Conservation (phyloP, 2,113 vertebrate species). For the Grantiella picta region DNA sequence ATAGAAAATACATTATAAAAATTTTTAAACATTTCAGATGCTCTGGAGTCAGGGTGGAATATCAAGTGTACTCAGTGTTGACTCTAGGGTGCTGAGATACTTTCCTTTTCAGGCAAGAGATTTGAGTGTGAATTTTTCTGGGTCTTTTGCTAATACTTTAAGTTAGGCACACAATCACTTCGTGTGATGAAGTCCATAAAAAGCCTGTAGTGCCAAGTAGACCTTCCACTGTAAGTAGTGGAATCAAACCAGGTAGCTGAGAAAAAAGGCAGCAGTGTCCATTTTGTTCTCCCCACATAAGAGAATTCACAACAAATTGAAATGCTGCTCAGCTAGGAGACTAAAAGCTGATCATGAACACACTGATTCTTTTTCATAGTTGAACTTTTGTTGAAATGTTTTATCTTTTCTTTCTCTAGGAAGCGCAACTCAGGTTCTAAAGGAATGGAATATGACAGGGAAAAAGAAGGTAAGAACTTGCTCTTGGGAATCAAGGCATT, state of each 20-base stretch:
- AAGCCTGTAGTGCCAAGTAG: neutral
- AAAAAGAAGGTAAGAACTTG: slow-evolving; percentile 78
- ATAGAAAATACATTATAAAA: neutral
- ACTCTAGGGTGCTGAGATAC: neutral
- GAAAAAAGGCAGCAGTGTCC: neutral
- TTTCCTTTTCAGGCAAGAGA: neutral
- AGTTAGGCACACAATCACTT: neutral
- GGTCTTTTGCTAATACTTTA: neutral
- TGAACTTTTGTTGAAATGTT: slow-evolving; percentile 19
- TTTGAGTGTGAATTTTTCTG: neutral
- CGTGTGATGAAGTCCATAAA: neutral
- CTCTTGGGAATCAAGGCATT: neutral
- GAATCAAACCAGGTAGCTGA: neutral
- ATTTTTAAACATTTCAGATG: neutral
- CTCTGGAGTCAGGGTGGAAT: neutral
- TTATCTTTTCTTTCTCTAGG: slow-evolving; percentile 66
- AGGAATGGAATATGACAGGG: slow-evolving; percentile 81
- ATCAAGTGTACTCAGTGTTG: neutral
- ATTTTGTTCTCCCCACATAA: neutral
- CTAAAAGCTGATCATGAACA: neutral
- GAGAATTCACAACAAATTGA: neutral
- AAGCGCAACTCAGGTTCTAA: slow-evolving; percentile 75
- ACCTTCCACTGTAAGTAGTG: neutral
- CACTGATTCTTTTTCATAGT: neutral
- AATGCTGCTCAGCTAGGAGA: neutral